Percentiles rank a stretch among this genome's conserved stretches.
These are phyloP conservation scores for Melolontha melolontha DNA, from an alignment of 2,888 invertebrate genomes.

Conservation along the genomic window DNA sequence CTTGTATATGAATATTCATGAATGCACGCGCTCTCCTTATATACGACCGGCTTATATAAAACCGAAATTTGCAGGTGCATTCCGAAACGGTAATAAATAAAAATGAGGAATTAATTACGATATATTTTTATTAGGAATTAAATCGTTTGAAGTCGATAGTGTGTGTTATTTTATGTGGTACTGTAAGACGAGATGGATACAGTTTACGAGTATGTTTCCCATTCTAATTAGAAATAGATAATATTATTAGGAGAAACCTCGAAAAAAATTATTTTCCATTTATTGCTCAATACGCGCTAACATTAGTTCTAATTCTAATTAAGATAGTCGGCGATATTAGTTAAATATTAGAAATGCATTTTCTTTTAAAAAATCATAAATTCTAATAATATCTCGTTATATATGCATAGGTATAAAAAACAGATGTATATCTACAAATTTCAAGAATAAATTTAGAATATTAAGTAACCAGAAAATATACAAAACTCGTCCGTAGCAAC, in stretches of 20 bases:
- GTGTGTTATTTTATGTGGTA: constrained; percentile 28
- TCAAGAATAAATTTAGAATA: no score
- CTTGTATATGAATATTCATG: constrained; percentile 45
- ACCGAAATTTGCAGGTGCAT: constrained; percentile 42
- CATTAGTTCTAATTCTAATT: no score
- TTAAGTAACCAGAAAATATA: no score
- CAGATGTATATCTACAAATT: no score
- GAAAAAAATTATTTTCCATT: background rate
- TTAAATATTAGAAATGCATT: no score
- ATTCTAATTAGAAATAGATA: constrained; percentile 36
- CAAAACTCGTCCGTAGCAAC: no score
- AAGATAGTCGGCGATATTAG: no score
- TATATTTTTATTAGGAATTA: constrained; percentile 26
- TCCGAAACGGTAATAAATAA: constrained; percentile 33
- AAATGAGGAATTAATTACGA: constrained; percentile 37
- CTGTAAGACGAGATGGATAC: background rate
- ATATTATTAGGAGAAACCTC: constrained; percentile 21
- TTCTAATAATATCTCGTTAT: no score
- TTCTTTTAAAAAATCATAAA: no score
- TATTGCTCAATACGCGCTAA: no score
- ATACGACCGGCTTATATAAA: constrained; percentile 20
- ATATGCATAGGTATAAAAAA: no score
- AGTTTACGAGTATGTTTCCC: constrained; percentile 17
- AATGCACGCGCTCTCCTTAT: constrained; percentile 30
- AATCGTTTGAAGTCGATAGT: constrained; percentile 24